These are phyloP conservation scores for Polietes domitor DNA, from an alignment of 2,888 invertebrate species.

Conservation along the genomic window DNA sequence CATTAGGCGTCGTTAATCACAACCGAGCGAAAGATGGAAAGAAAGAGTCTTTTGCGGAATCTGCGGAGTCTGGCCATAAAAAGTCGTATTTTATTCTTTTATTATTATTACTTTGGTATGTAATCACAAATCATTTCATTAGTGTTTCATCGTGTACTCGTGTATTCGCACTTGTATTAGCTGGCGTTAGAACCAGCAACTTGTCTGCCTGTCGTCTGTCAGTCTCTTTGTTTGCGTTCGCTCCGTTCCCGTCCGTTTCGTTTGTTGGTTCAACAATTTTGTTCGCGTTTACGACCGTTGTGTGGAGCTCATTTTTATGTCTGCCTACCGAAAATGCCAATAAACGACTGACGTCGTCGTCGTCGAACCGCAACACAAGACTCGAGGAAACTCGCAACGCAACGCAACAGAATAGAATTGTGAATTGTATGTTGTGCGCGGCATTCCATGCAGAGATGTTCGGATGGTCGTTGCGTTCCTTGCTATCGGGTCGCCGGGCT, in stretches of 20 bases:
- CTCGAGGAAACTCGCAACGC: conserved; percentile 6
- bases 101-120: neutral
- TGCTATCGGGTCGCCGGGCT: conserved; percentile 35
- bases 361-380: conserved; percentile 29
- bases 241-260: neutral
- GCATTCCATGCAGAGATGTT: conserved; percentile 20
- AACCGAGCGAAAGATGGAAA: neutral
- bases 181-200: neutral
- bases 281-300: neutral
- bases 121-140: conserved; percentile 31
- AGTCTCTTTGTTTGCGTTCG: neutral
- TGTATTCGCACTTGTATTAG: neutral
- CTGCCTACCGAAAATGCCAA: conserved; percentile 56
- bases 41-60: neutral
- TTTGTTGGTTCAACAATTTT: neutral
- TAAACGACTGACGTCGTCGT: conserved; percentile 50
- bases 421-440: neutral
- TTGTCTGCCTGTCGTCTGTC: neutral
- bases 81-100: neutral
- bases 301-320: conserved; percentile 5
- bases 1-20: neutral
- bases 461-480: conserved; percentile 31
- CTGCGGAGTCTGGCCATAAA: neutral
- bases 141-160: neutral
- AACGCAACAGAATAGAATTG: too few species aligned